Percentiles rank a stretch among this genome's conserved stretches.
Conservation (phyloP, 2,113 vertebrate genomes). For the Heterocephalus glaber region DNA sequence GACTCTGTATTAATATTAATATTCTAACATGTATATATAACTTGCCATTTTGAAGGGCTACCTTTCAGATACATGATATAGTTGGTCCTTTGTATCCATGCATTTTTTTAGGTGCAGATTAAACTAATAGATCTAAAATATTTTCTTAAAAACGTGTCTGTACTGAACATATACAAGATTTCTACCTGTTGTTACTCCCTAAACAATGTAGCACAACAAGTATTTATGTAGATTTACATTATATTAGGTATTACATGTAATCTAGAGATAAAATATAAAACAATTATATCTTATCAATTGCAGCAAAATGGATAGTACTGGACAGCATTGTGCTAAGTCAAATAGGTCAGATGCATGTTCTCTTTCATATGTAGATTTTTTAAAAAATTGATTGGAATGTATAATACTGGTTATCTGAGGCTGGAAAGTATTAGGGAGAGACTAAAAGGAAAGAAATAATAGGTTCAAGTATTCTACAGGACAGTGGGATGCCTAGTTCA, state of each 20-base stretch:
- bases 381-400: not conserved
- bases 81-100: too few species aligned
- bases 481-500: not conserved
- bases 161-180: not conserved
- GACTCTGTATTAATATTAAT: not conserved
- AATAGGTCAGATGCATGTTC: not conserved
- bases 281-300: not conserved
- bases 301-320: not conserved
- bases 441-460: not conserved
- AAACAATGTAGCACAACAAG: not conserved
- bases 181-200: not conserved
- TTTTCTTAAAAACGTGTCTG: not conserved
- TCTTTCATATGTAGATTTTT: not conserved
- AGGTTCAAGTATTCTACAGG: not conserved
- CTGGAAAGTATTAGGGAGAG: not conserved
- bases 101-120: not conserved
- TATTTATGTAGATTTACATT: not conserved
- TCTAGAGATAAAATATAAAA: not conserved
- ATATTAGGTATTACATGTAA: not conserved
- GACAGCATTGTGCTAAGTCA: not conserved
- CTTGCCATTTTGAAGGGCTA: not conserved
- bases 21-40: not conserved
- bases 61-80: not conserved
- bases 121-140: not conserved
- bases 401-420: not conserved